These are phyloP conservation scores for Sesamia nonagrioides DNA, from an alignment of 1,140 invertebrate genomes.

Conservation along the genomic window DNA sequence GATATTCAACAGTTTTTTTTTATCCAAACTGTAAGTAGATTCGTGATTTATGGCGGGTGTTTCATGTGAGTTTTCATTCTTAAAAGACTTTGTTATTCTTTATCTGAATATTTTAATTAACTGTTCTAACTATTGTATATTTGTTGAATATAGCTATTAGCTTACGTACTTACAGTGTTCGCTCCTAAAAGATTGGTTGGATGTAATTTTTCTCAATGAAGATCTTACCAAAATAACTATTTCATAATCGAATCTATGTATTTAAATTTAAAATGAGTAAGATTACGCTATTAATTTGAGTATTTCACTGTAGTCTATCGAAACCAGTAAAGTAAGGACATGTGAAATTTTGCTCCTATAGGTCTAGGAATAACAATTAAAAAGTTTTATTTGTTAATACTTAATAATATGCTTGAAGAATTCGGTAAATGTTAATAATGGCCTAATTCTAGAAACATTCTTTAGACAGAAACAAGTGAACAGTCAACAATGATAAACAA, in stretches of 20 bases:
- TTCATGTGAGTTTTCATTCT: slow-evolving; percentile 33
- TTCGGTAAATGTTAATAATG: neutral
- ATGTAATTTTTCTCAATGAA: slow-evolving; percentile 7
- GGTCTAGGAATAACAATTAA: no score
- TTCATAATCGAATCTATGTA: neutral
- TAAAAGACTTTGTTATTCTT: slow-evolving; percentile 15
- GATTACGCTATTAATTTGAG: neutral
- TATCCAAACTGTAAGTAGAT: neutral
- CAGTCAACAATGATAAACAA: neutral
- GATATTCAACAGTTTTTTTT: neutral
- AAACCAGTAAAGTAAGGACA: no score
- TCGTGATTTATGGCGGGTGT: neutral
- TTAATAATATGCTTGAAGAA: no score
- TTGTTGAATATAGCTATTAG: neutral
- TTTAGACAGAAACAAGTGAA: neutral
- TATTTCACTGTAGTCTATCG: neutral
- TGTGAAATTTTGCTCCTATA: no score
- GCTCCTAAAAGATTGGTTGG: neutral
- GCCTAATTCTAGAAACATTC: neutral
- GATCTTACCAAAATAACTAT: neutral
- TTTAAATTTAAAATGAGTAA: neutral
- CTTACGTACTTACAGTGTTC: neutral
- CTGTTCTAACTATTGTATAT: neutral
- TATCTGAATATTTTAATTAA: slow-evolving; percentile 30
- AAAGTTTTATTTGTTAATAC: no score